A percentile compares a stretch with the other conserved stretches of the same genome.
phyloP scores from a whole-genome alignment of 2,888 invertebrate species.

The Neoascia interrupta region DNA sequence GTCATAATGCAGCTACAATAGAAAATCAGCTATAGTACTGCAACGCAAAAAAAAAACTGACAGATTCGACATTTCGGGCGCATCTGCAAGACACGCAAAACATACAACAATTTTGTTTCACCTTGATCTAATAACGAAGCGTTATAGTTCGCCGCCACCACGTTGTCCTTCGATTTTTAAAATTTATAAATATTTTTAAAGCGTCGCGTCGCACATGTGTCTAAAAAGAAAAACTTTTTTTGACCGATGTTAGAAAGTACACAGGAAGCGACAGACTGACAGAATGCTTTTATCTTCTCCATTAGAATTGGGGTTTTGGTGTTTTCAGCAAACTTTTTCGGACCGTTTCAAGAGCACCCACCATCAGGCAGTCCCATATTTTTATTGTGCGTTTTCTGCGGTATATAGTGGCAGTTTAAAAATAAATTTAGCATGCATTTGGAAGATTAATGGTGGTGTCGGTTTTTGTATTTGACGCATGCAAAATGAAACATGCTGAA shows the following conservation, averaged over 20 bases:
- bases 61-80: no score
- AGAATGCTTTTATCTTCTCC: neutral
- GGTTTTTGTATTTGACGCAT: slow-evolving; percentile 13
- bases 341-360: slow-evolving; percentile 40
- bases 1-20: no score
- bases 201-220: neutral
- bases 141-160: neutral
- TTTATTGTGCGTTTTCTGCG: slow-evolving; percentile 24
- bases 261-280: slow-evolving; percentile 9
- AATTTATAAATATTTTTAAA: slow-evolving; percentile 13
- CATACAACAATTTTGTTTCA: no score
- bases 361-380: neutral
- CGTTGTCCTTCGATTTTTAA: neutral
- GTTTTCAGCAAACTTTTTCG: neutral
- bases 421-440: slow-evolving; percentile 35
- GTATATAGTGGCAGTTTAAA: slow-evolving; percentile 52
- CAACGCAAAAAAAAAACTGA: no score
- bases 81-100: no score
- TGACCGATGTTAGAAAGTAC: no score
- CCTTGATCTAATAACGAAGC: neutral
- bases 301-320: neutral
- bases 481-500: slow-evolving; percentile 13
- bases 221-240: slow-evolving; percentile 6
- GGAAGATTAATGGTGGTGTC: neutral
- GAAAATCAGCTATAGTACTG: no score